Evolutionary conservation across 2,113 vertebrate species (phyloP).

Genomic region (Spea bombifrons): DNA sequence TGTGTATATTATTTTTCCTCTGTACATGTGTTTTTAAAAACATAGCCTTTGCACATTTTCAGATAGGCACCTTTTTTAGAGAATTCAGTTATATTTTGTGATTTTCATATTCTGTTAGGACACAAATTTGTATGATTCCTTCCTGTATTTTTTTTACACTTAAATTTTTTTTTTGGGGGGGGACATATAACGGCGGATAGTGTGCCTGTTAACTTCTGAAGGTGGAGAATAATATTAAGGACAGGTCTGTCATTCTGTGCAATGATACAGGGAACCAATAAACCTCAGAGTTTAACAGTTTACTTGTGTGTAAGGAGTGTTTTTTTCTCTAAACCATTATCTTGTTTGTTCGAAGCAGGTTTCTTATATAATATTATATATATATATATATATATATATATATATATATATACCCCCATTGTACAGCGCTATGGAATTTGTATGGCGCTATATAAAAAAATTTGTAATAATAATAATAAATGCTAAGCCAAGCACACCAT

Average conservation of each 20-base stretch:
- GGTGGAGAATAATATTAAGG: slow-evolving; percentile 14
- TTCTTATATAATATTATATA: too few species aligned
- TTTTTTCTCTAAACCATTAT: too few species aligned
- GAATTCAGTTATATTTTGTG: not conserved
- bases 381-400: too few species aligned
- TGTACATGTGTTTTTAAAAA: slow-evolving; percentile 20
- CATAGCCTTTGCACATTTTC: slow-evolving; percentile 41
- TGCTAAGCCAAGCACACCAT: too few species aligned
- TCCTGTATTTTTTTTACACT: slow-evolving; percentile 17
- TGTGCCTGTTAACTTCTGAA: slow-evolving; percentile 10
- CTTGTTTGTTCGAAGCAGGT: too few species aligned
- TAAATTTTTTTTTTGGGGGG: not conserved
- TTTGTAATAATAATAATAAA: too few species aligned
- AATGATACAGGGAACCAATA: slow-evolving; percentile 36
- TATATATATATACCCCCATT: too few species aligned
- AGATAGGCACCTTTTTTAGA: slow-evolving; percentile 42
- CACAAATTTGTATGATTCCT: slow-evolving; percentile 11
- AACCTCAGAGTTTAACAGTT: slow-evolving; percentile 21
- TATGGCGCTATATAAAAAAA: too few species aligned
- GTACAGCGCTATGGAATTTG: too few species aligned
- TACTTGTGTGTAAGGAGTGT: not conserved
- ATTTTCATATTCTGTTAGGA: slow-evolving; percentile 27
- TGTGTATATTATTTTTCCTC: not conserved
- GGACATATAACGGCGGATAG: not conserved
- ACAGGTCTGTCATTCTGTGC: slow-evolving; percentile 9